Evolutionary conservation across 2,888 invertebrate species (phyloP), one percentile per base, ranked within the genome.

Genomic region (Lamproptera curius): DNA sequence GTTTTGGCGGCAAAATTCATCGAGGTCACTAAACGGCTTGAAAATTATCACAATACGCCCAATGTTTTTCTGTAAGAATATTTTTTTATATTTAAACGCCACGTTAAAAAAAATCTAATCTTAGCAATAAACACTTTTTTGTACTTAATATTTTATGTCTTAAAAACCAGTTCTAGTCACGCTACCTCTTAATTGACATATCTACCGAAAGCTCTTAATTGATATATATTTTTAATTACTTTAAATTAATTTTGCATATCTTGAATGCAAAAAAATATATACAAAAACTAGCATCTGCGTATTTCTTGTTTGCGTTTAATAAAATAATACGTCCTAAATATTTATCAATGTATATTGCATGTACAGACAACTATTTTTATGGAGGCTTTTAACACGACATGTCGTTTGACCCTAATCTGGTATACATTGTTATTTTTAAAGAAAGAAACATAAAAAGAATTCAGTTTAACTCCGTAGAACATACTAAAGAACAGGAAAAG

Each of bases 331-430:
- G n/a, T n/a, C n/a, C n/a, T n/a, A n/a, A n/a, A n/a, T n/a, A n/a
- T n/a, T n/a, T n/a, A n/a, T n/a, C n/a, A n/a, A n/a, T n/a, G n/a
- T n/a, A n/a, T n/a, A n/a, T n/a, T n/a, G n/a, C n/a, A n/a, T n/a
- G n/a, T n/a, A n/a, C n/a, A n/a, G n/a, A n/a, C n/a, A n/a, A n/a
- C n/a, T n/a, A n/a, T n/a, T n/a, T n/a, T n/a, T n/a, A n/a, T n/a
- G n/a, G n/a, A n/a, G n/a, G n/a, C n/a, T n/a, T n/a, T n/a, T n/a
- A n/a, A n/a, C n/a, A n/a, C n/a, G n/a, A n/a, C n/a, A n/a, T n/a
- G 6, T 20, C 77, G 70, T 63, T 71, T 84, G 81, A 85, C 84
- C 85, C 73, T 84, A 82, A 84, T 84, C 75, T 74, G 70, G 64
- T 77, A 80, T 81, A 81, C 82, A 76, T 80, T 63, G 66, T 71